phyloP scores from a whole-genome alignment of 2,797 vertebrate species.

The Distichodus sexfasciatus region DNA sequence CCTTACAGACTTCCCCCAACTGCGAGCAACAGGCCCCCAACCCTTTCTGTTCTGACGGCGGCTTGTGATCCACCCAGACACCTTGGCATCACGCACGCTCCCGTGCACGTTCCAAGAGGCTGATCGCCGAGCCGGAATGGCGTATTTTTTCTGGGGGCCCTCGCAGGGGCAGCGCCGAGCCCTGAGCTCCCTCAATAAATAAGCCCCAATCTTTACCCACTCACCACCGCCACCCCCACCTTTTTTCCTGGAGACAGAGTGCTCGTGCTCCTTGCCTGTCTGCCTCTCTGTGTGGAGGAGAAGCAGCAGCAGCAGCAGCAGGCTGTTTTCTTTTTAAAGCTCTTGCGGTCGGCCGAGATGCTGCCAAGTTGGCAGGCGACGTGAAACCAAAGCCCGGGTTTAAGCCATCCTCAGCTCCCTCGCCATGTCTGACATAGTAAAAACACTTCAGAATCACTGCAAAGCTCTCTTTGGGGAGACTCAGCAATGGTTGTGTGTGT shows the following conservation, averaged over 20 bases:
- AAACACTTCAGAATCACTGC: conserved; percentile 38
- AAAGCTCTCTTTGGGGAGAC: conserved; percentile 32
- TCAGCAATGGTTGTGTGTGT: background rate
- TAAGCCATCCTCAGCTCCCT: conserved; percentile 34
- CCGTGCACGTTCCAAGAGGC: too few relatives aligned
- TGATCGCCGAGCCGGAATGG: too few relatives aligned
- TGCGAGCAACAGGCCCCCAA: too few relatives aligned
- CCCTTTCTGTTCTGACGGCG: background rate
- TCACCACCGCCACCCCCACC: too few relatives aligned
- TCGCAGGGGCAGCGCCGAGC: background rate
- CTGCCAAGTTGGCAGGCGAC: conserved; percentile 52
- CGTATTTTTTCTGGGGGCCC: too few relatives aligned
- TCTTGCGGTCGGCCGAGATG: conserved; percentile 27
- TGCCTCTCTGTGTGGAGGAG: conserved; percentile 10
- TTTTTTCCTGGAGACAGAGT: conserved; percentile 18
- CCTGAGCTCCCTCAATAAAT: background rate
- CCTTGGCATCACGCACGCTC: too few relatives aligned
- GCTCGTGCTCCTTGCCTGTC: conserved; percentile 13
- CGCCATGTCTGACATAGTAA: conserved; percentile 53
- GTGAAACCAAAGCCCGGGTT: conserved; percentile 46
- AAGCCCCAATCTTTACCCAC: too few relatives aligned
- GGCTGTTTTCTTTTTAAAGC: conserved; percentile 52
- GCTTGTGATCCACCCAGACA: too few relatives aligned
- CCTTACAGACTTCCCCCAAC: background rate
- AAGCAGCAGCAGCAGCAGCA: background rate